A percentile compares a stretch with the other conserved stretches of the same genome.
Conservation (phyloP, 2,888 invertebrate genomes). For the Orthonevra nobilis region DNA sequence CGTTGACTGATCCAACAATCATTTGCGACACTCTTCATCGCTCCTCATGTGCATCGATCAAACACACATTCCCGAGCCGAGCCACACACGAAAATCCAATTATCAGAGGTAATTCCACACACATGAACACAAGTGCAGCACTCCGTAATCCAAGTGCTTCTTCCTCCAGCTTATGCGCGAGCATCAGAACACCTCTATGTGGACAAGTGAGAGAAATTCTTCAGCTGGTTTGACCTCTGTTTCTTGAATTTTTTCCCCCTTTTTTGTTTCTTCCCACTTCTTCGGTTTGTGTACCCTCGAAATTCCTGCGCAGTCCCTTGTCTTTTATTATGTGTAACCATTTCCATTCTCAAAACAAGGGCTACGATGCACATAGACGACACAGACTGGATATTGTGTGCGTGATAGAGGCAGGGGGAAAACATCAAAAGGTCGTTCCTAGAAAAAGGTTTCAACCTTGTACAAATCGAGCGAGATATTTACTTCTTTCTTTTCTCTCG, state of each 20-base stretch:
- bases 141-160: conserved; percentile 10
- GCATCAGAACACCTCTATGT: not conserved
- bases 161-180: not conserved
- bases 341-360: conserved; percentile 4
- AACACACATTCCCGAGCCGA: too few relatives aligned
- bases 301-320: conserved; percentile 32
- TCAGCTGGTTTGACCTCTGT: conserved; percentile 51
- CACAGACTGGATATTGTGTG: not conserved
- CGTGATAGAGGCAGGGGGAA: conserved; percentile 8
- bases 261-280: not conserved
- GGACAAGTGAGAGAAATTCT: conserved; percentile 23
- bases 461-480: conserved; percentile 3
- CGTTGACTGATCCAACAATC: too few relatives aligned
- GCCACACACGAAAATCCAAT: conserved; percentile 35
- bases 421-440: conserved; percentile 55
- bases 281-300: conserved; percentile 26
- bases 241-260: conserved; percentile 9
- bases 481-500: not conserved
- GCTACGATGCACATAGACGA: not conserved
- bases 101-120: conserved; percentile 40
- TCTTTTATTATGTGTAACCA: conserved; percentile 30
- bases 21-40: too few relatives aligned
- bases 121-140: conserved; percentile 35
- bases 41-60: too few relatives aligned
- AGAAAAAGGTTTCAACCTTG: conserved; percentile 50